Percentiles rank a stretch among this genome's conserved stretches.
Conservation (phyloP, 2,797 vertebrate genomes). For the Oryzias sinensis region DNA sequence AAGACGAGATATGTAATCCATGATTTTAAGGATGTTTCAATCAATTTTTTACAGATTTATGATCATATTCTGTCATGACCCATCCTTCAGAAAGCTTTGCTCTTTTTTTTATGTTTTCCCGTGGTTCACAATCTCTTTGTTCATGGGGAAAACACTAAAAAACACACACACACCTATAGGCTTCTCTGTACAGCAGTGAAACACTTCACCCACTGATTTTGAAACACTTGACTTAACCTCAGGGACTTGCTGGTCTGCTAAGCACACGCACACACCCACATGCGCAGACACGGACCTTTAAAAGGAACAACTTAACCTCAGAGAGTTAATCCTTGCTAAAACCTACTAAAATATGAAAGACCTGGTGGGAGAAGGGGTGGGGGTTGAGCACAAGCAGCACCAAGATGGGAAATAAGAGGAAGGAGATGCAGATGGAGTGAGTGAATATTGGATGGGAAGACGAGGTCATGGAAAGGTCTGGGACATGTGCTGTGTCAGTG, state of each 20-base stretch:
- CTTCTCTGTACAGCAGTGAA: conserved; percentile 18
- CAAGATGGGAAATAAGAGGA: conserved; percentile 26
- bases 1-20: too few relatives aligned
- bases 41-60: too few relatives aligned
- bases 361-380: conserved; percentile 22
- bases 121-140: conserved; percentile 8
- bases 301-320: conserved; percentile 68
- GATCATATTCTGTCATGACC: not conserved
- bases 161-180: conserved; percentile 3
- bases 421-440: conserved; percentile 33
- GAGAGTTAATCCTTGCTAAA: conserved; percentile 70
- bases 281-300: conserved; percentile 26
- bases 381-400: conserved; percentile 34
- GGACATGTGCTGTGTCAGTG: conserved; percentile 60
- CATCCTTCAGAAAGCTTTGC: not conserved
- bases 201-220: conserved; percentile 47
- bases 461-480: conserved; percentile 60
- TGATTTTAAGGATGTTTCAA: too few relatives aligned
- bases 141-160: conserved; percentile 13
- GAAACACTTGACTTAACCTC: conserved; percentile 43
- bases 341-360: conserved; percentile 72
- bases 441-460: conserved; percentile 60
- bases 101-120: not conserved
- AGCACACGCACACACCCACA: conserved; percentile 11
- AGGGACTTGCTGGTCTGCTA: conserved; percentile 27